Evolutionary conservation across 2,797 vertebrate species (phyloP).

Genomic region (Aulostomus chinensis): DNA sequence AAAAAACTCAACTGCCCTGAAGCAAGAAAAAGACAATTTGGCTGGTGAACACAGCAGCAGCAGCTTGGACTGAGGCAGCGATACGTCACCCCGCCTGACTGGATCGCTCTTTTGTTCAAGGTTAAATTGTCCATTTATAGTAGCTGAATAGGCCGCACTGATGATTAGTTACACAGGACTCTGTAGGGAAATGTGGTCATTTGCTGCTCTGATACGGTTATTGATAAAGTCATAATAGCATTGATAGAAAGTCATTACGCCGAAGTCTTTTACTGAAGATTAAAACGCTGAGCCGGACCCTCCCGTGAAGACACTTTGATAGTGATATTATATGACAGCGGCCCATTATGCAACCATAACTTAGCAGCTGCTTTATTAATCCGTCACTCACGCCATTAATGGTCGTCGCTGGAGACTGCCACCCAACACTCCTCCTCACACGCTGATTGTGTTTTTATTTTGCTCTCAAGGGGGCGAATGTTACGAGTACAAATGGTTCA

Average conservation of each 20-base stretch:
- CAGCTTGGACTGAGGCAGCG: too few species aligned
- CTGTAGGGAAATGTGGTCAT: constrained; percentile 60
- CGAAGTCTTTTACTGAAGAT: constrained; percentile 62
- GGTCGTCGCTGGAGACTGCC: too few species aligned
- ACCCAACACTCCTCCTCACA: too few species aligned
- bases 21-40: too few species aligned
- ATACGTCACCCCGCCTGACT: too few species aligned
- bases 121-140: constrained; percentile 62
- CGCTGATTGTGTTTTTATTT: constrained; percentile 24
- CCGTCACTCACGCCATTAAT: constrained; percentile 12
- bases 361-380: constrained; percentile 64
- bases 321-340: constrained; percentile 43
- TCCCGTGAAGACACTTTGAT: constrained; percentile 33
- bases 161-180: constrained; percentile 54
- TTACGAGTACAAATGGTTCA: constrained; percentile 93
- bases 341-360: constrained; percentile 45
- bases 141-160: constrained; percentile 10
- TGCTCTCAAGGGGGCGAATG: constrained; percentile 87
- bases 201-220: constrained; percentile 66
- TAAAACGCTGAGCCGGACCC: constrained; percentile 55
- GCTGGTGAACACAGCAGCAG: too few species aligned
- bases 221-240: constrained; percentile 71
- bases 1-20: too few species aligned
- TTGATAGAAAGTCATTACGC: constrained; percentile 69
- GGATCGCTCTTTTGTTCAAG: constrained; percentile 61